Evolutionary conservation across 37 sponge, comb jelly and placozoan genomes (phyloP), one percentile per base, ranked within the genome.

Genomic region (Agelas oroides): DNA sequence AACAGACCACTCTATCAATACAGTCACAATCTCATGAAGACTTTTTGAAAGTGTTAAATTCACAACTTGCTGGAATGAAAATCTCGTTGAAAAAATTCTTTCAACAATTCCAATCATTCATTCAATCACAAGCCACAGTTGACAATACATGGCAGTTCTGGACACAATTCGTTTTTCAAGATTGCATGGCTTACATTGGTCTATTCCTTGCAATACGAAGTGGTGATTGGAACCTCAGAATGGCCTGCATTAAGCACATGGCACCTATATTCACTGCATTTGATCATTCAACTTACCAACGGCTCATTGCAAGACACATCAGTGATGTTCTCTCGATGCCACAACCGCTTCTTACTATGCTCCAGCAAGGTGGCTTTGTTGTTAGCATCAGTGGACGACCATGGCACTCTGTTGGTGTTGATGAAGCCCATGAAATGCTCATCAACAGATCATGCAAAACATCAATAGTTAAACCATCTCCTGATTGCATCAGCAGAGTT

Each of bases 201-300:
- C 28, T 75, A 13, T 75, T 53, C 23, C 52, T 75, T 17, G 76
- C 76, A 19, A 55, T 75, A 5, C 35, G 76, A 17, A 75, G 76
- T 75, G 76, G 76, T 46, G 58, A 75, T 75, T 75, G 76, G 76
- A 18, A 41, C 24, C 40, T 75, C 19, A 17, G 76, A 17, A 54
- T 53, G 23, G 76, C 76, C n/a, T 54, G 57, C 21, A 13, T 75
- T 21, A 75, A 75, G 58, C 21, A 46, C 6, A 75, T 75, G 76
- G 76, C 76, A 54, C 58, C 76, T 21, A 16, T 75, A n/a, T 75
- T 75, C 30, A 75, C 76, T 25, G 76, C 59, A 55, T 75, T 75
- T 53, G 59, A 75, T 24, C 76, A 75, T 25, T 30, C 56, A 25
- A 75, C 13, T 21, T 75, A 75, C 28, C 76, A 53, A 53, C 46